These are phyloP conservation scores for Tyto alba DNA, from an alignment of 2,113 vertebrate genomes.

Conservation along the genomic window DNA sequence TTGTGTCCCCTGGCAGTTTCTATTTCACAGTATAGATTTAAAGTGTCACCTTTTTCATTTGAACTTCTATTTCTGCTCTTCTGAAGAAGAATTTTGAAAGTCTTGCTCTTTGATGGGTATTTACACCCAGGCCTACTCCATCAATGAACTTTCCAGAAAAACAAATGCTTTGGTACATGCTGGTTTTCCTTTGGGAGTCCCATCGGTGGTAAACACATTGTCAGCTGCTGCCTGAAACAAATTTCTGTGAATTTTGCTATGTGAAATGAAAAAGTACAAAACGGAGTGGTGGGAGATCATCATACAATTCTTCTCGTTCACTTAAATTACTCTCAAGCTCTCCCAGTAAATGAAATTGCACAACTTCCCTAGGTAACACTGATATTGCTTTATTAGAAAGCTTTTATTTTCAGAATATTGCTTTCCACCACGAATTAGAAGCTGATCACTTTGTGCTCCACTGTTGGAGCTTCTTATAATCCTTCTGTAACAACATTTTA, in stretches of 20 bases:
- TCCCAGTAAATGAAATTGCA: neutral
- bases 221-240: neutral
- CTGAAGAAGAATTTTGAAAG: neutral
- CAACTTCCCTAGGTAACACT: neutral
- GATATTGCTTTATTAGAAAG: neutral
- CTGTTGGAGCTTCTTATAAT: neutral
- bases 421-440: neutral
- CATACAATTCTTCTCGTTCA: neutral
- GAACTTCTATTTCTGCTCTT: neutral
- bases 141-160: neutral
- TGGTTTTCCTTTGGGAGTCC: neutral
- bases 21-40: neutral
- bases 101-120: neutral
- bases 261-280: neutral
- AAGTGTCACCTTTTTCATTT: neutral
- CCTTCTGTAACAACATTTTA: neutral
- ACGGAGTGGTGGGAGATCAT: neutral
- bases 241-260: neutral
- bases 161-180: neutral
- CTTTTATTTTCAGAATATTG: neutral
- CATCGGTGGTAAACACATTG: accelerated
- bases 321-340: neutral
- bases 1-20: neutral
- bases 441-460: neutral
- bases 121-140: neutral